A percentile compares a stretch with the other conserved stretches of the same genome.
These are phyloP conservation scores for Pecten maximus DNA, from an alignment of 2,888 invertebrate genomes.

Conservation along the genomic window DNA sequence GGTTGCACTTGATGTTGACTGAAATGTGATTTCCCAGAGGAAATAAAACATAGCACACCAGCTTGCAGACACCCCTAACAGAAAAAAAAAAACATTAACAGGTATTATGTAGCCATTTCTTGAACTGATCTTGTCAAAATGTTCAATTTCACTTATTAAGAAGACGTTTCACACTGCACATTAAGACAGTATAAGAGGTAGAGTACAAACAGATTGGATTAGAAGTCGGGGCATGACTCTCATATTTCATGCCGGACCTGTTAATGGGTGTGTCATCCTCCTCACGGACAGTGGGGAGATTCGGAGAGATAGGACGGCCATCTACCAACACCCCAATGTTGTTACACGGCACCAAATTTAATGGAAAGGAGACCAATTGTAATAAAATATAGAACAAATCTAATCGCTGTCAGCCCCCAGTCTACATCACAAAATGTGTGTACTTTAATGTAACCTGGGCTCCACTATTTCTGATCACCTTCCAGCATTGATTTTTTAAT, in stretches of 20 bases:
- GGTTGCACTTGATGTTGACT: background rate
- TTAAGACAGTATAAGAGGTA: background rate
- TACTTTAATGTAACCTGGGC: background rate
- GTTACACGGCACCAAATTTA: slow-evolving; percentile 25
- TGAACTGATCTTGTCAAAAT: slow-evolving; percentile 31
- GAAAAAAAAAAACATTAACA: slow-evolving; percentile 13
- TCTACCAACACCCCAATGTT: background rate
- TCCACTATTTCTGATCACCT: background rate
- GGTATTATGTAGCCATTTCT: slow-evolving; percentile 30
- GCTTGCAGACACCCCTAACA: background rate
- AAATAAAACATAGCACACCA: background rate
- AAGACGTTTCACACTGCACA: slow-evolving; percentile 22
- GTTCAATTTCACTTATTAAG: slow-evolving; percentile 33
- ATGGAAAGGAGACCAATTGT: slow-evolving; percentile 30
- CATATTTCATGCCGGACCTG: slow-evolving; percentile 20
- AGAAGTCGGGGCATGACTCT: background rate
- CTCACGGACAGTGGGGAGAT: slow-evolving; percentile 13
- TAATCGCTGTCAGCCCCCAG: background rate
- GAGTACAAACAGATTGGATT: background rate
- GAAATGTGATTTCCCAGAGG: slow-evolving; percentile 11
- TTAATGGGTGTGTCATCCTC: slow-evolving; percentile 20
- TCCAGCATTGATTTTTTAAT: slow-evolving; percentile 3
- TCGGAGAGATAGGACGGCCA: background rate
- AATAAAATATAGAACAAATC: slow-evolving; percentile 31
- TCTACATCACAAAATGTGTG: slow-evolving; percentile 7